A percentile compares a stretch with the other conserved stretches of the same genome.
Evolutionary conservation across 1,140 invertebrate genomes (phyloP).

Genomic region (Myzus persicae): DNA sequence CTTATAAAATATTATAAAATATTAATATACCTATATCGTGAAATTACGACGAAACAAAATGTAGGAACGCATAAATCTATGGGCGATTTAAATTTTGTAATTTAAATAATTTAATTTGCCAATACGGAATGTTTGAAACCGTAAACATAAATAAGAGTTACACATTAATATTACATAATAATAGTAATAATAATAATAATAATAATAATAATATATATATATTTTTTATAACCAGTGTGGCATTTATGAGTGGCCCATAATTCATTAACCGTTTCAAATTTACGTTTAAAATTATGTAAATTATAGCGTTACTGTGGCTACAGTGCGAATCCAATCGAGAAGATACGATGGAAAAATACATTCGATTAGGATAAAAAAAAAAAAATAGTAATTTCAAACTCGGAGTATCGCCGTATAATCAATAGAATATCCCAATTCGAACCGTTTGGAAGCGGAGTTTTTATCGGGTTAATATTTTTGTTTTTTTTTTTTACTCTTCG

Average conservation of each 20-base stretch:
- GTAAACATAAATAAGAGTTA: slow-evolving; percentile 20
- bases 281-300: slow-evolving; percentile 31
- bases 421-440: not conserved
- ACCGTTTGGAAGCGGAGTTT: not conserved
- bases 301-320: not conserved
- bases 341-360: not conserved
- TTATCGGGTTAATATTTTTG: not conserved
- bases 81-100: not conserved
- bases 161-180: not conserved
- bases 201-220: not conserved
- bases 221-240: not conserved
- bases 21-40: not conserved
- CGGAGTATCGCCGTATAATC: not conserved
- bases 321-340: not conserved
- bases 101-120: slow-evolving; percentile 36
- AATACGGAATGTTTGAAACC: not conserved
- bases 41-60: not conserved
- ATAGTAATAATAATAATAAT: not conserved
- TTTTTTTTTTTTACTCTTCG: not conserved
- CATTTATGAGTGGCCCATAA: slow-evolving; percentile 25
- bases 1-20: too few species aligned
- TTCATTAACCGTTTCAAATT: slow-evolving; percentile 13
- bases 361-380: not conserved
- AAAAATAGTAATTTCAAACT: slow-evolving; percentile 1
- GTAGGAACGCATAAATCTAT: not conserved